Evolutionary conservation across 2,888 invertebrate genomes (phyloP).

Genomic region (Eupithecia exiguata): DNA sequence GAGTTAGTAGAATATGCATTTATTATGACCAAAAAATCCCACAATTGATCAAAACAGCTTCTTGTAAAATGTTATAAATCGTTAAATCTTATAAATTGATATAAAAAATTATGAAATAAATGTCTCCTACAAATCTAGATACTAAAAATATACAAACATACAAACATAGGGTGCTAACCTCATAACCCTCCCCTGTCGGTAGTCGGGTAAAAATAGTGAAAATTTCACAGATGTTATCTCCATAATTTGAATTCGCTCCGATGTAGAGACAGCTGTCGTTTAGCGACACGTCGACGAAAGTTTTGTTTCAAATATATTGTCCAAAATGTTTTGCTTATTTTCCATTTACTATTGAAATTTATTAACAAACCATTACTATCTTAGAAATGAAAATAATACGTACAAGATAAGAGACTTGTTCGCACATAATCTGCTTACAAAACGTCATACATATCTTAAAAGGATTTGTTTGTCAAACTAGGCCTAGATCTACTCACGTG

Average conservation of each 20-base stretch:
- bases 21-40: not conserved
- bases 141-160: too few species aligned
- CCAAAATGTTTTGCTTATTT: constrained; percentile 21
- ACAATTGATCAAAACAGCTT: not conserved
- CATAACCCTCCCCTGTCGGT: too few species aligned
- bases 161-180: too few species aligned
- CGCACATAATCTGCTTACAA: not conserved
- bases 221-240: constrained; percentile 51
- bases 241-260: constrained; percentile 62
- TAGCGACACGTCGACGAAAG: constrained; percentile 46
- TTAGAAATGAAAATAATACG: not conserved
- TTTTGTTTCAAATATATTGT: constrained; percentile 53
- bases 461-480: too few species aligned
- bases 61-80: not conserved
- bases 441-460: not conserved
- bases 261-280: constrained; percentile 64
- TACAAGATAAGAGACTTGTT: not conserved
- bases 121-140: constrained; percentile 13
- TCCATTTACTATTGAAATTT: constrained; percentile 21
- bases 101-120: constrained; percentile 1
- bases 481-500: too few species aligned
- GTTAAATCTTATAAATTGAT: not conserved
- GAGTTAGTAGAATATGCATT: not conserved
- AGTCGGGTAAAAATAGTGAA: too few species aligned
- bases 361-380: not conserved